Conservation (phyloP, 2,797 vertebrate genomes). For the Mus caroli region DNA sequence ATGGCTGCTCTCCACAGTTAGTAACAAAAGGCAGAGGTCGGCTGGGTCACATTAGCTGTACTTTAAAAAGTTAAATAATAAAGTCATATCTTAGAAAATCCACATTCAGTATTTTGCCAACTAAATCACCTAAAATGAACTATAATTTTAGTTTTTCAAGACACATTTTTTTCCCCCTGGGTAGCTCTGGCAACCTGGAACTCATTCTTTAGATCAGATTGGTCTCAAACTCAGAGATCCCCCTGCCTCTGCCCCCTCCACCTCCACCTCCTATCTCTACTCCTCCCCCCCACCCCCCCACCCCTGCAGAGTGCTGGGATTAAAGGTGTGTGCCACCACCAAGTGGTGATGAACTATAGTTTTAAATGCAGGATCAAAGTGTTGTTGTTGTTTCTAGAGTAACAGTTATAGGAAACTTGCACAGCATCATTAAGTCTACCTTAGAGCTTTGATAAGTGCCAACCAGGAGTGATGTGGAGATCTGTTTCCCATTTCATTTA, state of each 20-base stretch:
- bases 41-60: conserved; percentile 24
- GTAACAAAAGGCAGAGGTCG: conserved; percentile 6
- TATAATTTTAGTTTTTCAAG: neutral
- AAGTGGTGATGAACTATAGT: conserved; percentile 11
- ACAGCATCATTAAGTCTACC: neutral
- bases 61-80: conserved; percentile 62
- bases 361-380: conserved; percentile 48
- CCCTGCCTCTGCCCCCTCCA: neutral
- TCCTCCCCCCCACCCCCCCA: rapidly evolving
- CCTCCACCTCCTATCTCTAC: too few species aligned
- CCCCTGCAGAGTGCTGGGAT: neutral
- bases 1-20: neutral
- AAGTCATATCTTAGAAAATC: conserved; percentile 10
- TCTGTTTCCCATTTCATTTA: neutral
- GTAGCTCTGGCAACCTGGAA: neutral
- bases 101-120: conserved; percentile 41
- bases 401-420: neutral
- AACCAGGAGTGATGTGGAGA: conserved; percentile 1
- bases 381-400: conserved; percentile 14
- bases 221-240: neutral
- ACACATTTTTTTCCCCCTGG: neutral
- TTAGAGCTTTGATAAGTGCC: neutral
- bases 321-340: neutral
- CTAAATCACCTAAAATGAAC: conserved; percentile 55
- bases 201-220: neutral